Conservation (phyloP, 1,140 invertebrate species). For the Zaprionus kolodkinae region DNA sequence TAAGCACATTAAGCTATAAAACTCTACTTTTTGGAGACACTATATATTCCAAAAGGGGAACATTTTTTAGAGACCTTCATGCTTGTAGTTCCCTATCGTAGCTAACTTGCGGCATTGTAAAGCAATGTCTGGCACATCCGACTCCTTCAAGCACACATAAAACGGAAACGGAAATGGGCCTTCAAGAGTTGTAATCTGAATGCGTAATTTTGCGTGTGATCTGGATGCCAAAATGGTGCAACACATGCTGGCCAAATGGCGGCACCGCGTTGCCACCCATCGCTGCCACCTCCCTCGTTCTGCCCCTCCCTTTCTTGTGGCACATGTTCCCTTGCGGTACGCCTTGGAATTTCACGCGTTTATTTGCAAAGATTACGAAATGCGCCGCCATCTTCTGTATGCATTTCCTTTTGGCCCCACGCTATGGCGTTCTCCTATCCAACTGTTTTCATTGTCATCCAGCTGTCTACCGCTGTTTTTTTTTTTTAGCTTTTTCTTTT, state of each 20-base stretch:
- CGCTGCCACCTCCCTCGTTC: too few relatives aligned
- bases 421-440: slow-evolving; percentile 35
- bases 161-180: slow-evolving; percentile 77
- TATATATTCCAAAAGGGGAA: too few relatives aligned
- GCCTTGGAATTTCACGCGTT: slow-evolving; percentile 81
- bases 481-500: background rate
- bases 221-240: slow-evolving; percentile 76
- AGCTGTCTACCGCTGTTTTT: slow-evolving; percentile 25
- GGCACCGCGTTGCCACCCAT: slow-evolving; percentile 20
- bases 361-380: slow-evolving; percentile 82
- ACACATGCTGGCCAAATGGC: slow-evolving; percentile 51
- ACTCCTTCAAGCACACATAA: slow-evolving; percentile 30
- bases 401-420: slow-evolving; percentile 59
- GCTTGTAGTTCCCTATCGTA: too few relatives aligned
- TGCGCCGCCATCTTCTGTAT: slow-evolving; percentile 77
- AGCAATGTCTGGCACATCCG: slow-evolving; percentile 62
- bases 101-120: slow-evolving; percentile 24
- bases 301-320: slow-evolving; percentile 5
- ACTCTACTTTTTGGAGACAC: too few relatives aligned
- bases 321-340: slow-evolving; percentile 71
- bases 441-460: slow-evolving; percentile 1
- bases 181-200: slow-evolving; percentile 81
- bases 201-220: slow-evolving; percentile 79
- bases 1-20: too few relatives aligned
- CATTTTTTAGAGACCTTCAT: too few relatives aligned